A percentile compares a stretch with the other conserved stretches of the same genome.
Conservation (phyloP, 2,888 invertebrate species). For the Hartigia nigra region DNA sequence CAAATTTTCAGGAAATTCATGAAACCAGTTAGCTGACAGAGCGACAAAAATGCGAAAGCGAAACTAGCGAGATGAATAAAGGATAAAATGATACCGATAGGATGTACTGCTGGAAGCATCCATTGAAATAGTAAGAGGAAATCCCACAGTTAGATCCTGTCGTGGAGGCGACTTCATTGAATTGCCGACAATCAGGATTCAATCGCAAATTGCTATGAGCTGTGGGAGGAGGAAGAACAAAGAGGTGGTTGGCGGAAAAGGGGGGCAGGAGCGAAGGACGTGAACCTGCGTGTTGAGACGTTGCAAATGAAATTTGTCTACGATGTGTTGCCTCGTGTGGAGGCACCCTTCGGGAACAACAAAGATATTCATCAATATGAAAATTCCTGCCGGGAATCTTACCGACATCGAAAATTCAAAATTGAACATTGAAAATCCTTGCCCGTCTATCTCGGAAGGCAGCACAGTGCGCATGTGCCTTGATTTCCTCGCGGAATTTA, state of each 20-base stretch:
- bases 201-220: slow-evolving; percentile 30
- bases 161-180: slow-evolving; percentile 37
- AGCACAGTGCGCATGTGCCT: not conserved
- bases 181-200: slow-evolving; percentile 41
- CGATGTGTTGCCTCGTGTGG: slow-evolving; percentile 37
- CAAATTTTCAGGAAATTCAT: too few species aligned
- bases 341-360: not conserved
- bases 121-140: not conserved
- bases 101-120: not conserved
- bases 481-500: not conserved
- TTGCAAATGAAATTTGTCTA: slow-evolving; percentile 43
- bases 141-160: not conserved
- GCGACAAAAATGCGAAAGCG: too few species aligned
- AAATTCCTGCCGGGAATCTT: slow-evolving; percentile 30
- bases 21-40: too few species aligned
- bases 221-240: not conserved
- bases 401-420: too few species aligned
- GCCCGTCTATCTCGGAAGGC: not conserved
- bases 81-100: too few species aligned
- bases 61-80: too few species aligned
- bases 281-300: slow-evolving; percentile 26
- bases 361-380: slow-evolving; percentile 28
- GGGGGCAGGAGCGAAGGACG: too few species aligned
- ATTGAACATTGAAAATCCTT: too few species aligned
- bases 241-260: too few species aligned